These are phyloP conservation scores for Bujurquina vittata DNA, from an alignment of 2,113 vertebrate species.

Conservation along the genomic window DNA sequence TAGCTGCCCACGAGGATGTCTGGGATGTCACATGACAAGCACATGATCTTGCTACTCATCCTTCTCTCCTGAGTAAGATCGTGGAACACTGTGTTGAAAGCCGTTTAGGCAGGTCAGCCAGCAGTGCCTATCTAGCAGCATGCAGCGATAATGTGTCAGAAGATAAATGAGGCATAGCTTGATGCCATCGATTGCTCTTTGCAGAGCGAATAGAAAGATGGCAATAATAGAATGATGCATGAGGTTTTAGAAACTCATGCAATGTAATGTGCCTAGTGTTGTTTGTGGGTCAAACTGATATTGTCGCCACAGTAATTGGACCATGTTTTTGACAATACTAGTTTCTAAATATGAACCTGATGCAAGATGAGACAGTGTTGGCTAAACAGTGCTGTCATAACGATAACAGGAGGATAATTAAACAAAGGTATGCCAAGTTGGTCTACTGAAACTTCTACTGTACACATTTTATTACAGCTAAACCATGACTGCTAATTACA, in stretches of 20 bases:
- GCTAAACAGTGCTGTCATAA: slow-evolving; percentile 1
- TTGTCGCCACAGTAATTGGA: neutral
- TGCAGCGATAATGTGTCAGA: slow-evolving; percentile 30
- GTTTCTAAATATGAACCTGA: neutral
- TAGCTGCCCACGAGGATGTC: neutral
- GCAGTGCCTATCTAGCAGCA: neutral
- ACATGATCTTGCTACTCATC: neutral
- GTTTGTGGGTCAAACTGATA: neutral
- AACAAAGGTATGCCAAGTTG: neutral
- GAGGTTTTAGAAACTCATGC: slow-evolving; percentile 17
- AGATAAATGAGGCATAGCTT: slow-evolving; percentile 45
- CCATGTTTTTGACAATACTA: neutral
- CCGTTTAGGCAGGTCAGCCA: slow-evolving; percentile 19
- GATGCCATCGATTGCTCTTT: slow-evolving; percentile 38
- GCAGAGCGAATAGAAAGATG: slow-evolving; percentile 21
- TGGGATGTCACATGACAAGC: neutral
- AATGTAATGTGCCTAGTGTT: neutral
- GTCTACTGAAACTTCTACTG: neutral
- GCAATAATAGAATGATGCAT: slow-evolving; percentile 1
- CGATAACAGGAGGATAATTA: neutral
- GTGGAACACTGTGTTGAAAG: slow-evolving; percentile 22
- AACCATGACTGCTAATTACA: neutral
- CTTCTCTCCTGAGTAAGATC: neutral
- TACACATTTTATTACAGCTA: neutral
- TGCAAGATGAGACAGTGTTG: neutral